Base-by-base conservation (phyloP, 2,113 vertebrate genomes). In the Chloropsis cyanopogon region DNA sequence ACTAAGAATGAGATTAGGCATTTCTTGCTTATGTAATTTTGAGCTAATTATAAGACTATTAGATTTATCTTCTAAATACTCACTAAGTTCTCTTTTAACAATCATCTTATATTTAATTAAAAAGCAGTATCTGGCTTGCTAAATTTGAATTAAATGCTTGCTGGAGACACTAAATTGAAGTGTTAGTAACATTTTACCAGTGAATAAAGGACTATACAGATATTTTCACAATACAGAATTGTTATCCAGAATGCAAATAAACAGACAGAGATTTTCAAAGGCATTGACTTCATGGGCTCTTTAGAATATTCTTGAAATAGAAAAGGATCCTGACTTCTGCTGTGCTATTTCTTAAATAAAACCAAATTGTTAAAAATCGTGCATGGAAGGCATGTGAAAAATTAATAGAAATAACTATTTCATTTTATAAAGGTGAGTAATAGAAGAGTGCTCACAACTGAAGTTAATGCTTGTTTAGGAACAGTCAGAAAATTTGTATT, bases 21-120 rank as follows among this genome's bases (percentile, higher is more conserved):
- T 97, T 97, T 95, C 96, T 98, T 98, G 93, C 96, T 97, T 98
- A 97, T 97, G 92, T 97, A 97, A 97, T 98, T 98, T 97, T 95
- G 85, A 97, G 94, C 95, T 98, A 98, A 98, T 98, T 98, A 97
- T 94, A 96, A 94, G 95, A 95, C 88, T 96, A 97, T 98, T 98
- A 97, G 95, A 97, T 97, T 97, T 97, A 98, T 97, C 95, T 98
- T 95, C 94, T 95, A 97, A 97, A 97, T 97, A 85, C 76, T 97
- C 90, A 96, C 81, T 96, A 97, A 97, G 66, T 97, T 97, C 90
- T 97, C 76, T 95, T 94, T 97, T 93, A 97, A 97, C 94, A 97
- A 93, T 97, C 95, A 96, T 97, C 90, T 97, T 95, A 97, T 94
- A 91, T 96, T 98, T 98, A 98, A 98, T 98, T 98, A 97, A 97